A percentile compares a stretch with the other conserved stretches of the same genome.
Evolutionary conservation across 1,140 invertebrate genomes (phyloP).

Genomic region (Lucilia cuprina): DNA sequence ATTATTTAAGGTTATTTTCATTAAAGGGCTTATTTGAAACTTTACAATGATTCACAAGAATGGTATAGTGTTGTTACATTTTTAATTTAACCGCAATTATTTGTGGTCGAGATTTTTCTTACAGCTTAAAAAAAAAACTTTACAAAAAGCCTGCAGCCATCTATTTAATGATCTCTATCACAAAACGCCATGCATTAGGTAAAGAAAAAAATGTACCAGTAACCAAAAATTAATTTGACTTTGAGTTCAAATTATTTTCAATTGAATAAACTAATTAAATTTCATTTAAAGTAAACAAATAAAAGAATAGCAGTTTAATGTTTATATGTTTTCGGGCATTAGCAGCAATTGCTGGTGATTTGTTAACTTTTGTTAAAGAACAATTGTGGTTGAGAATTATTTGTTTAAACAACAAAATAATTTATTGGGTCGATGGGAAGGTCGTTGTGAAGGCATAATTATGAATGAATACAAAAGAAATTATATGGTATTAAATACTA

Average conservation of each 20-base stretch:
- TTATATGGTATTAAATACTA: too few relatives aligned
- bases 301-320: not conserved
- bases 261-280: not conserved
- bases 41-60: too few relatives aligned
- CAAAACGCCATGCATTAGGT: not conserved
- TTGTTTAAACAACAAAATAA: not conserved
- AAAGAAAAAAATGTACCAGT: not conserved
- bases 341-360: not conserved
- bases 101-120: not conserved
- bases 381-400: not conserved
- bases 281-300: not conserved
- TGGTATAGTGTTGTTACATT: not conserved
- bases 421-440: not conserved
- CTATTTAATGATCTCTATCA: not conserved
- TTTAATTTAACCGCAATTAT: not conserved
- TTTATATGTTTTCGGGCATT: not conserved
- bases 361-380: too few relatives aligned
- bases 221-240: not conserved
- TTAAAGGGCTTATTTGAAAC: too few relatives aligned
- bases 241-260: not conserved
- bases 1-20: too few relatives aligned
- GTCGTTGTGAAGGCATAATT: not conserved
- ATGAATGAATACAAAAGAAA: too few relatives aligned
- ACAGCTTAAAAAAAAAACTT: not conserved
- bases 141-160: not conserved